These are phyloP conservation scores for Drosophila mulleri DNA, from an alignment of 2,888 invertebrate species.

Conservation along the genomic window DNA sequence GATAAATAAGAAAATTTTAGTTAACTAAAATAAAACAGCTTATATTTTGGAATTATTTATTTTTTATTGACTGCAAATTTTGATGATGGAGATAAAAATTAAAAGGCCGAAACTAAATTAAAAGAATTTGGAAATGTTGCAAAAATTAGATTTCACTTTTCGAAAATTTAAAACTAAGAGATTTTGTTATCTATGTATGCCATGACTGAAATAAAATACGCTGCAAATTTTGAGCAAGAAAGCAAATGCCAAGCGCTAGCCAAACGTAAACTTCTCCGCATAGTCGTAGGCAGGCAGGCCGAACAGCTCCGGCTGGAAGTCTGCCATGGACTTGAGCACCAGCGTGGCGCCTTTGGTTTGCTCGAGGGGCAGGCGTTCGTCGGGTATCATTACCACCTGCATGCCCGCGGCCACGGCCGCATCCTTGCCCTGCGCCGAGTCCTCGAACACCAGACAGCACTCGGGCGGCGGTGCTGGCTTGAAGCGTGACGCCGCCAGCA, in stretches of 20 bases:
- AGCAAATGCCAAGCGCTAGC: constrained; percentile 11
- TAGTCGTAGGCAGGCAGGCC: constrained; percentile 88
- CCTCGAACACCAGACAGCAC: constrained; percentile 93
- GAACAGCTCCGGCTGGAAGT: constrained; percentile 92
- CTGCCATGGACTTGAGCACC: constrained; percentile 89
- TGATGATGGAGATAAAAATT: neutral
- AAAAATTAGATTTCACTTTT: neutral
- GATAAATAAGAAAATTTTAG: too few relatives aligned
- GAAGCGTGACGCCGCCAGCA: constrained; percentile 90
- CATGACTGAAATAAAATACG: constrained; percentile 66
- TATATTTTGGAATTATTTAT: neutral
- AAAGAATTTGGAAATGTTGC: too few relatives aligned
- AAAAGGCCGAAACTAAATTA: too few relatives aligned
- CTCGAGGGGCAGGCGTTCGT: constrained; percentile 85
- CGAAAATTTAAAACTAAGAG: too few relatives aligned
- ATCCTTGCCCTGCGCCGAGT: constrained; percentile 93
- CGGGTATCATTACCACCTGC: constrained; percentile 93
- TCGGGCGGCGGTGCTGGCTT: constrained; percentile 89
- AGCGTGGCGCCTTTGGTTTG: constrained; percentile 87
- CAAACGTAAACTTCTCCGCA: constrained; percentile 54
- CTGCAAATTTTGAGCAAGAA: neutral
- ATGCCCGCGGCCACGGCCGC: constrained; percentile 92
- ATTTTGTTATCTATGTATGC: neutral
- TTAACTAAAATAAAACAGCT: neutral
- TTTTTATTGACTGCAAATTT: neutral